phyloP scores from a whole-genome alignment of 2,113 vertebrate genomes.

The Anarrhichthys ocellatus region DNA sequence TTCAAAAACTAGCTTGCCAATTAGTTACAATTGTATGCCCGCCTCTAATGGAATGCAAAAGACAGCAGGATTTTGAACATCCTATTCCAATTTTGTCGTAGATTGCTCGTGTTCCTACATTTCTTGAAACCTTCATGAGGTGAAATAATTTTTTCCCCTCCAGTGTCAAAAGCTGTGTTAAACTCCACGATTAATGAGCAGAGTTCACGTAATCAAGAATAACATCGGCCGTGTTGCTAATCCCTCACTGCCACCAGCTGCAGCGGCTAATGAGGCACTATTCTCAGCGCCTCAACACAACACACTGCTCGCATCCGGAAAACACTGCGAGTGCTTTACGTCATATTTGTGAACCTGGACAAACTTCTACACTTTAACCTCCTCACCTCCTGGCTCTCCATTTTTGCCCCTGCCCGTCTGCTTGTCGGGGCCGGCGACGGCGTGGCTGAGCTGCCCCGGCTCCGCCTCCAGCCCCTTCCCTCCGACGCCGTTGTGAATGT shows the following conservation, averaged over 20 bases:
- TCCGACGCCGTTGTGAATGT: conserved; percentile 89
- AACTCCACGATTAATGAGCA: conserved; percentile 60
- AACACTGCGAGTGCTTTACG: not conserved
- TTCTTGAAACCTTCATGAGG: not conserved
- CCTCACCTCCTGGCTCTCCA: conserved; percentile 78
- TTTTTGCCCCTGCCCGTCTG: conserved; percentile 82
- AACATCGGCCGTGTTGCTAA: conserved; percentile 24
- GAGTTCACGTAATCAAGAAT: conserved; percentile 59
- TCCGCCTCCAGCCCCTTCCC: conserved; percentile 81
- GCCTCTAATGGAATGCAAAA: not conserved
- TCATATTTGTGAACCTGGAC: not conserved
- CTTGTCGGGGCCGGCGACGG: conserved; percentile 80
- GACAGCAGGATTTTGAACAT: not conserved
- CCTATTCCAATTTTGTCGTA: not conserved
- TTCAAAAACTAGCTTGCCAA: not conserved
- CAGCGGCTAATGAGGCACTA: conserved; percentile 48
- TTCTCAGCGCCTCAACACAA: conserved; percentile 30
- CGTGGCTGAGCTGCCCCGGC: conserved; percentile 82
- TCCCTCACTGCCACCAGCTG: conserved; percentile 49
- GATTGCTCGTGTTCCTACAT: not conserved
- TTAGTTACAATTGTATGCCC: not conserved
- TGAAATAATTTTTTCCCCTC: conserved; percentile 1
- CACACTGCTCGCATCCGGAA: conserved; percentile 3
- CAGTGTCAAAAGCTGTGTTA: conserved; percentile 29
- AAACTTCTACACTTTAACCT: conserved; percentile 72